A percentile compares a stretch with the other conserved stretches of the same genome.
phyloP scores from a whole-genome alignment of 2,113 vertebrate species.

The Pagrus major region DNA sequence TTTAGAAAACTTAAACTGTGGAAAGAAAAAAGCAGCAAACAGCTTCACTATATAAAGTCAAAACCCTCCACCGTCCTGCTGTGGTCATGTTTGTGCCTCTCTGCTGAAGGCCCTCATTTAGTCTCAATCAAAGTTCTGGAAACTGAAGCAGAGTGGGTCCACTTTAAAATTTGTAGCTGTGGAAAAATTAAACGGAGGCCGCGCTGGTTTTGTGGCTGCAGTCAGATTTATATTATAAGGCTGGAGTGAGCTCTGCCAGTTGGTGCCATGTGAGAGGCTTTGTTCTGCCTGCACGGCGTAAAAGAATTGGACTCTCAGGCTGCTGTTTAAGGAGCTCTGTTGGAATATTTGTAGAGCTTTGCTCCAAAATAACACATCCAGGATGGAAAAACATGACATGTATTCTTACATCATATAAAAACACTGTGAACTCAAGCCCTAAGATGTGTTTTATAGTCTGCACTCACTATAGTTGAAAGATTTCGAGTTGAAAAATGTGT shows the following conservation, averaged over 20 bases:
- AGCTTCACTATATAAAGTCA: background rate
- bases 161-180: conserved; percentile 66
- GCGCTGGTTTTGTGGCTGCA: conserved; percentile 61
- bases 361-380: conserved; percentile 3
- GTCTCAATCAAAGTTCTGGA: conserved; percentile 63
- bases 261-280: conserved; percentile 35
- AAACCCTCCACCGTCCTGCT: conserved; percentile 11
- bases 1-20: conserved; percentile 6
- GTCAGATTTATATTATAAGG: conserved; percentile 52
- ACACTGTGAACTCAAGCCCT: background rate
- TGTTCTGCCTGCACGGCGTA: conserved; percentile 5
- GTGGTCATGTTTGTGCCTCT: conserved; percentile 49
- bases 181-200: conserved; percentile 70
- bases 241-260: conserved; percentile 26
- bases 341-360: background rate
- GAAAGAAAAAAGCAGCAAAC: conserved; percentile 16
- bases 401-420: conserved; percentile 5
- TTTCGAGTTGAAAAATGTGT: background rate
- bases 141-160: conserved; percentile 59
- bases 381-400: conserved; percentile 8
- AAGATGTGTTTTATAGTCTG: background rate
- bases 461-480: background rate
- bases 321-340: background rate
- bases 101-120: conserved; percentile 70
- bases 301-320: conserved; percentile 4